Conservation (phyloP, 2,113 vertebrate genomes). For the Ameiurus melas region DNA sequence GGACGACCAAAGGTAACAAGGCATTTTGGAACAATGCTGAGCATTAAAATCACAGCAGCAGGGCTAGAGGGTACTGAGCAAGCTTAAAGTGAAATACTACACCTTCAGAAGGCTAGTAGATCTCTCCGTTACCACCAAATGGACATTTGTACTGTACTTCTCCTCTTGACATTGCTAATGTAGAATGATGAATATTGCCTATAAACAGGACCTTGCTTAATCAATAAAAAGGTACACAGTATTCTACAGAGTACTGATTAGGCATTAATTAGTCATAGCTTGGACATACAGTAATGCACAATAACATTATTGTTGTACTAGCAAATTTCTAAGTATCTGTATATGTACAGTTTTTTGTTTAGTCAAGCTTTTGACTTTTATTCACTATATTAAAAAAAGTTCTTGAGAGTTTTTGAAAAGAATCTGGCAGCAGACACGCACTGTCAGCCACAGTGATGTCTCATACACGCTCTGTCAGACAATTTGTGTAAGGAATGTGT, state of each 20-base stretch:
- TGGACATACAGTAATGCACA: neutral
- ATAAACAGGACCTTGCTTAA: conserved; percentile 4
- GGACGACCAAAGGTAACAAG: conserved; percentile 70
- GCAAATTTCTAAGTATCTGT: neutral
- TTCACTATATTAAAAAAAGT: neutral
- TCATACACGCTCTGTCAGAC: neutral
- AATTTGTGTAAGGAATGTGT: neutral
- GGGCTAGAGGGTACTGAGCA: conserved; percentile 20
- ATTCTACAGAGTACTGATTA: neutral
- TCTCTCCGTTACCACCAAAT: conserved; percentile 14
- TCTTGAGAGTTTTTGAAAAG: neutral
- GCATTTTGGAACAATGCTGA: conserved; percentile 66
- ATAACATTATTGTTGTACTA: neutral
- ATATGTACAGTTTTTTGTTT: neutral
- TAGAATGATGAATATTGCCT: neutral
- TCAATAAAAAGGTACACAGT: conserved; percentile 1
- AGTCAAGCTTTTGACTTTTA: neutral
- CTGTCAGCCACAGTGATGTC: neutral
- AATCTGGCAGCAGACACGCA: neutral
- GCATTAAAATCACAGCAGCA: conserved; percentile 49
- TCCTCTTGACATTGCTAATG: neutral
- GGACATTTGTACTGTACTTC: conserved; percentile 1
- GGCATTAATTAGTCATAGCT: neutral
- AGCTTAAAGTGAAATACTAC: conserved; percentile 42
- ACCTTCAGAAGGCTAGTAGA: conserved; percentile 27